Evolutionary conservation across 2,797 vertebrate genomes (phyloP).

Genomic region (Leptoclinus maculatus): DNA sequence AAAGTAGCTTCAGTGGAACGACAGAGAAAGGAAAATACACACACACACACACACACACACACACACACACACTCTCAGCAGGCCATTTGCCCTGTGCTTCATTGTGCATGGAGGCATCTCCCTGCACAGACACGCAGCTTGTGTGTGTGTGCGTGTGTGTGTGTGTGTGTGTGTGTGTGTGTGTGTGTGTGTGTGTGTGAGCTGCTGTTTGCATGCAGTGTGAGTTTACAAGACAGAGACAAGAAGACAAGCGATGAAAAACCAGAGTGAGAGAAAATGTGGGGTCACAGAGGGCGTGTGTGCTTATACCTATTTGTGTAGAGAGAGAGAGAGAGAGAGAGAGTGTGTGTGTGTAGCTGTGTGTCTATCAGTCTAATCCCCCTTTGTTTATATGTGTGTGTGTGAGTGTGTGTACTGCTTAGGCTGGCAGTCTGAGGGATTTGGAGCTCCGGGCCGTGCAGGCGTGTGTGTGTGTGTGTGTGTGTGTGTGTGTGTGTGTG

Average conservation of each 20-base stretch:
- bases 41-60: conserved; percentile 19
- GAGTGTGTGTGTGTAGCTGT: conserved; percentile 37
- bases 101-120: conserved; percentile 31
- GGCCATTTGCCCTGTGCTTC: conserved; percentile 28
- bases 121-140: conserved; percentile 23
- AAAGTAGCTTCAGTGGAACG: conserved; percentile 57
- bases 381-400: conserved; percentile 71
- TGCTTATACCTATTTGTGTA: conserved; percentile 53
- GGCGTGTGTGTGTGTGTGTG: conserved; percentile 1
- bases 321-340: background rate
- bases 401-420: conserved; percentile 77
- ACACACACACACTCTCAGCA: conserved; percentile 27
- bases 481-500: background rate
- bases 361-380: conserved; percentile 71
- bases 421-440: conserved; percentile 84
- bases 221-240: conserved; percentile 47
- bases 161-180: conserved; percentile 21
- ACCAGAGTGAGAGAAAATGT: conserved; percentile 42
- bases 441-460: conserved; percentile 65
- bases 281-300: conserved; percentile 44
- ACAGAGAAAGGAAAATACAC: conserved; percentile 41
- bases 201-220: conserved; percentile 17
- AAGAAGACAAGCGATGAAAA: conserved; percentile 44
- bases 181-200: background rate
- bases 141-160: conserved; percentile 19